These are phyloP conservation scores for Rhinolophus sinicus DNA, from an alignment of 2,113 vertebrate species.

Conservation along the genomic window DNA sequence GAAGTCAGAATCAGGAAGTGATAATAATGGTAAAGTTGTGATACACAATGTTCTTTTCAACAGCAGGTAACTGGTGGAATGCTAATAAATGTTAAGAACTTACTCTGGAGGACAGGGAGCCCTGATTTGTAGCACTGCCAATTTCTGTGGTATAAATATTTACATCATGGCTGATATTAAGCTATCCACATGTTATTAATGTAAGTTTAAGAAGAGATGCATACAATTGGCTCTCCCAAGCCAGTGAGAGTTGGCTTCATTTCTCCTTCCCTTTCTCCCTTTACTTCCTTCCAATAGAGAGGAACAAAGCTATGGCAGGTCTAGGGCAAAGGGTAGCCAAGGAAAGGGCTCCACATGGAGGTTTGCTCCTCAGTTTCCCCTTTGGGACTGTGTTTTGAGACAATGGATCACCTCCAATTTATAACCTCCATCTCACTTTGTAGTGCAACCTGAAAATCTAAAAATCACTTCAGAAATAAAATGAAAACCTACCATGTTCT, in stretches of 20 bases:
- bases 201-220: neutral
- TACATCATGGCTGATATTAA: neutral
- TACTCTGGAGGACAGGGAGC: neutral
- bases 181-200: neutral
- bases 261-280: neutral
- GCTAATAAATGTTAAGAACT: neutral
- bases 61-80: neutral
- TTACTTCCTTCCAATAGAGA: neutral
- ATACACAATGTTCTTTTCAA: neutral
- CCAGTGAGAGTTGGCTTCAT: neutral
- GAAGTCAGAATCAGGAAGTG: neutral
- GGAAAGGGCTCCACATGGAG: neutral
- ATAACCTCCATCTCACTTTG: neutral
- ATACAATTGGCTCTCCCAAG: neutral
- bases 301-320: neutral
- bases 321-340: neutral
- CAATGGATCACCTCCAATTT: neutral
- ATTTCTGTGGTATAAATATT: neutral
- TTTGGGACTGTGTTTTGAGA: neutral
- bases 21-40: neutral
- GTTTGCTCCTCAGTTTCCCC: neutral
- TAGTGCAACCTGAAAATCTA: neutral
- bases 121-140: neutral
- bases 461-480: conserved; percentile 42
- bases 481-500: neutral